Percentiles rank a stretch among this genome's conserved stretches.
These are phyloP conservation scores for Tetragnatha montana DNA, from an alignment of 2,888 invertebrate species.

Conservation along the genomic window DNA sequence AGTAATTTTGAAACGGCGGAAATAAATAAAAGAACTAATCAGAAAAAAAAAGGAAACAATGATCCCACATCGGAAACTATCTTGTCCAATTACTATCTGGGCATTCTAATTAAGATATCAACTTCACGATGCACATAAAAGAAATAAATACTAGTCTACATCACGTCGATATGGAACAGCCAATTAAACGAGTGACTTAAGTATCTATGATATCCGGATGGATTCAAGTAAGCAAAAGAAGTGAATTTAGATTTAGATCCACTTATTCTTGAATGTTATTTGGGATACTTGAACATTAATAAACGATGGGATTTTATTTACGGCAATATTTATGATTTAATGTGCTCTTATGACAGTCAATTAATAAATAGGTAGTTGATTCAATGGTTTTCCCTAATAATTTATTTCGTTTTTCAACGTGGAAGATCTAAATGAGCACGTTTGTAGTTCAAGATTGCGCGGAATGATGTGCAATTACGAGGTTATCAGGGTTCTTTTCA, in stretches of 20 bases:
- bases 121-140: not conserved
- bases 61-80: not conserved
- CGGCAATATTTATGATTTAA: not conserved
- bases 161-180: not conserved
- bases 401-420: not conserved
- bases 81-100: not conserved
- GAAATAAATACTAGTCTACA: not conserved
- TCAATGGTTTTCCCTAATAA: not conserved
- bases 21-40: not conserved
- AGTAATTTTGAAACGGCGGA: not conserved
- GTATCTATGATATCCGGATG: not conserved
- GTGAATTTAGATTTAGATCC: not conserved
- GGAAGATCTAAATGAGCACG: not conserved
- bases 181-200: not conserved
- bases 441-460: not conserved
- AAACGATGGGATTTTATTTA: not conserved
- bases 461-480: not conserved
- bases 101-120: not conserved
- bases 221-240: not conserved
- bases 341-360: not conserved
- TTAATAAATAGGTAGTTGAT: not conserved
- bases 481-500: not conserved
- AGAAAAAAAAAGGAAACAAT: not conserved
- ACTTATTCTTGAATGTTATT: not conserved
- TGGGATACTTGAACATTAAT: not conserved